A percentile compares a stretch with the other conserved stretches of the same genome.
phyloP scores from a whole-genome alignment of 2,888 invertebrate species.

The Esperia sulphurella region DNA sequence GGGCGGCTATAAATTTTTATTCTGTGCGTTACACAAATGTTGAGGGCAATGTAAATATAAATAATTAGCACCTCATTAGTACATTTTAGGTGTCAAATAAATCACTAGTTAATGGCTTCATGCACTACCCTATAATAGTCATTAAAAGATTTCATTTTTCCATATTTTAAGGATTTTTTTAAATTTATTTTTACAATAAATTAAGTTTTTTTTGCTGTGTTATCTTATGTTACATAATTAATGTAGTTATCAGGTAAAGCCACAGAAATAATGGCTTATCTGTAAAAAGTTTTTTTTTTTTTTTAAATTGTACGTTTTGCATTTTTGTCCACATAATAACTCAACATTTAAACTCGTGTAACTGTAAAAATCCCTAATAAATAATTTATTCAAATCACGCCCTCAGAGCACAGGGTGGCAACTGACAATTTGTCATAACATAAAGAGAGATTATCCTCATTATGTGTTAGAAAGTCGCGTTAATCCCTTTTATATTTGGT shows the following conservation, averaged over 20 bases:
- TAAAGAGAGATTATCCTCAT: conserved; percentile 58
- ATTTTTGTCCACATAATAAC: conserved; percentile 3
- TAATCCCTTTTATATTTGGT: conserved; percentile 53
- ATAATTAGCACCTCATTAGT: conserved; percentile 8
- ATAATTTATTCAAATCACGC: conserved; percentile 34
- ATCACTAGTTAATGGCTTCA: background rate
- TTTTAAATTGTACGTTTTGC: too few relatives aligned
- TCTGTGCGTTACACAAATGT: conserved; percentile 7
- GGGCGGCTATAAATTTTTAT: conserved; percentile 12
- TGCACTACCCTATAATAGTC: too few relatives aligned
- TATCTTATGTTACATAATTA: too few relatives aligned
- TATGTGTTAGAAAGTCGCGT: conserved; percentile 49
- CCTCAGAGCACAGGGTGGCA: conserved; percentile 31
- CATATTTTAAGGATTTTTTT: too few relatives aligned
- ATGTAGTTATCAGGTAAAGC: too few relatives aligned
- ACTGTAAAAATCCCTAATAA: conserved; percentile 27
- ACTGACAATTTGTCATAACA: conserved; percentile 53
- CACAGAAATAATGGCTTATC: too few relatives aligned
- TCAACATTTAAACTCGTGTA: conserved; percentile 5
- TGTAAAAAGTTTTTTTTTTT: too few relatives aligned
- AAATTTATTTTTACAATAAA: too few relatives aligned
- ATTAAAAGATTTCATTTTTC: background rate
- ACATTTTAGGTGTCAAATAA: background rate
- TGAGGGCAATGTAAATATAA: conserved; percentile 5
- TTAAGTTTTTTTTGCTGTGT: too few relatives aligned